Conservation (phyloP, 2,797 vertebrate genomes). For the Alcedo atthis region DNA sequence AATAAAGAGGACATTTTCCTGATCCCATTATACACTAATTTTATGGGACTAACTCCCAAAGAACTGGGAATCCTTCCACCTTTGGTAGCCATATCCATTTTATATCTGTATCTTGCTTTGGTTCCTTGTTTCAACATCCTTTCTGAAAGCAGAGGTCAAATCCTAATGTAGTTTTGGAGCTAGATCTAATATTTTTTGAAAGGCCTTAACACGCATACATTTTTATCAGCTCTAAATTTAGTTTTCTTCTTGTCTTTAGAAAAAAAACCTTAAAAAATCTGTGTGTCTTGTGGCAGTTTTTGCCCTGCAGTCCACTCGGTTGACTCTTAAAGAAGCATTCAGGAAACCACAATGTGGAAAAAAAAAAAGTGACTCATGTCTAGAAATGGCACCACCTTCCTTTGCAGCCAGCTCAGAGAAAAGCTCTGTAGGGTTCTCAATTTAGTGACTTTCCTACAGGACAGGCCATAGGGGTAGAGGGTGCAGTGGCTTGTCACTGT, state of each 20-base stretch:
- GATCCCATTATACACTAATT: neutral
- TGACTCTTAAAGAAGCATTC: neutral
- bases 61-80: neutral
- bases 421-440: neutral
- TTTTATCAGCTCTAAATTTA: neutral
- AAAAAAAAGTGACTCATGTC: neutral
- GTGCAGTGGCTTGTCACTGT: neutral
- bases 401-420: neutral
- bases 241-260: neutral
- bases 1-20: neutral
- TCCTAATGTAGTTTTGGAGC: neutral
- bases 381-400: neutral
- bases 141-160: neutral
- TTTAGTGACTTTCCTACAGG: neutral
- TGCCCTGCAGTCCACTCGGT: neutral
- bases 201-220: neutral
- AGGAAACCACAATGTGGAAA: constrained; percentile 24
- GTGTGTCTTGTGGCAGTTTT: neutral
- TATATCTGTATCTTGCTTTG: neutral
- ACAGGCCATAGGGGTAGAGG: neutral
- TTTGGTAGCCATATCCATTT: neutral
- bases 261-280: neutral
- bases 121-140: neutral
- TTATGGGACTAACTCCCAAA: neutral
- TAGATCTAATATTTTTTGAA: neutral